Evolutionary conservation across 2,888 invertebrate genomes (phyloP), one percentile per base, ranked within the genome.

Genomic region (Pheosia gnoma): DNA sequence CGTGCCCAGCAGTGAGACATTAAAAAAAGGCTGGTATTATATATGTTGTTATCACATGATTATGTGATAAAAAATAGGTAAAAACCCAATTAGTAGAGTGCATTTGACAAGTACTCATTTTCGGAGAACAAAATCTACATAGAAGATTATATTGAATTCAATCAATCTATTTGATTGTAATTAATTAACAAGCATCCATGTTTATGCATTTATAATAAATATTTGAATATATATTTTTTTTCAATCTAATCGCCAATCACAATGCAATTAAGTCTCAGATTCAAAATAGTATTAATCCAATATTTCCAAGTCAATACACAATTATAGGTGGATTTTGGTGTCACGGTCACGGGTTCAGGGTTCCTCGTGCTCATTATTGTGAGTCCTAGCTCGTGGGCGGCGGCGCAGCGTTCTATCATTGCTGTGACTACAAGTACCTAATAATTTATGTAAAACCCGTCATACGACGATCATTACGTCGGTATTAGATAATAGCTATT

Each of bases 371-470:
- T 71, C 68, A 68, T 78, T 78, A 76, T 41, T n/a, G 41, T 59
- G 67, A 64, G 69, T 74, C 69, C 65, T 67, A 61, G 63, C 65
- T 72, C 74, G 78, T 77, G 76, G 75, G 81, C 66, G 72, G 60
- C 56, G 58, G 76, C 74, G 81, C 66, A 71, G 60, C 56, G 58
- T 64, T 63, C 70, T 71, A 70, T 74, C 71, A 77, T 67, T 74
- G 64, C 63, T 61, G 57, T 63, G 62, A 77, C 78, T 74, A 70
- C 68, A 58, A 70, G 68, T 66, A 25, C 25, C 25, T 25, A 70
- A 77, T 78, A 74, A 78, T 77, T 81, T 80, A 82, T 72, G 71
- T 78, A 77, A 79, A 81, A 71, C 74, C 67, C 75, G 75, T 67
- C 70, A 67, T 69, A 67, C 69, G 70, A 77, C 65, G 71, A 68